Conservation (phyloP, 2,888 invertebrate species). For the Lepidochitona cinerea region DNA sequence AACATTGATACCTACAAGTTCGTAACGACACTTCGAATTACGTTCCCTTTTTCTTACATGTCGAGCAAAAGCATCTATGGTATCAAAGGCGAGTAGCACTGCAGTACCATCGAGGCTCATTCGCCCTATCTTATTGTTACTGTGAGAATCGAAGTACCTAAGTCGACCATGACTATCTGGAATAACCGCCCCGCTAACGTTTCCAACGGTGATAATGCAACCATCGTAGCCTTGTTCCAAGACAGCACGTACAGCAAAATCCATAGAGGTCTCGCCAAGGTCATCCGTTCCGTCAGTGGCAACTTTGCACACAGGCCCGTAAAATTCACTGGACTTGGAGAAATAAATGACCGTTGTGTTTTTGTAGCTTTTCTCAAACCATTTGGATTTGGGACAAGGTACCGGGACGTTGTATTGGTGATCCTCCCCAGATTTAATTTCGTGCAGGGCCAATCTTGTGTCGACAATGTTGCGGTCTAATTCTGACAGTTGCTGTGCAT, state of each 20-base stretch:
- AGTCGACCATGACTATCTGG: not conserved
- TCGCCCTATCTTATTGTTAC: not conserved
- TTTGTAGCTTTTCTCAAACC: not conserved
- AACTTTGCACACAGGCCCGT: not conserved
- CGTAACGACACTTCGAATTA: not conserved
- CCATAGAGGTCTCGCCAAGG: not conserved
- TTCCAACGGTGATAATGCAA: not conserved
- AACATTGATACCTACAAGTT: not conserved
- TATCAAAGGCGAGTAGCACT: not conserved
- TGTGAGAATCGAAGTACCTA: not conserved
- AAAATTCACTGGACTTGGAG: not conserved
- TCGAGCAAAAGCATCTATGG: not conserved
- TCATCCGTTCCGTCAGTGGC: not conserved
- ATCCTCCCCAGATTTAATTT: not conserved
- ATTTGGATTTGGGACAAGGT: not conserved
- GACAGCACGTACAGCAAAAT: not conserved
- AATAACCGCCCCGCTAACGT: not conserved
- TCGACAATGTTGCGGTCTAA: not conserved
- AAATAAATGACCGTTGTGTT: not conserved
- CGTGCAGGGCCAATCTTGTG: not conserved
- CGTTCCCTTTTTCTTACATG: not conserved
- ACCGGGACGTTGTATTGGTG: not conserved
- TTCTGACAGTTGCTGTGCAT: not conserved
- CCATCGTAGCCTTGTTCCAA: not conserved
- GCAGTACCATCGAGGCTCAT: not conserved